Evolutionary conservation across 2,797 vertebrate species (phyloP).

Genomic region (Thunnus albacares): DNA sequence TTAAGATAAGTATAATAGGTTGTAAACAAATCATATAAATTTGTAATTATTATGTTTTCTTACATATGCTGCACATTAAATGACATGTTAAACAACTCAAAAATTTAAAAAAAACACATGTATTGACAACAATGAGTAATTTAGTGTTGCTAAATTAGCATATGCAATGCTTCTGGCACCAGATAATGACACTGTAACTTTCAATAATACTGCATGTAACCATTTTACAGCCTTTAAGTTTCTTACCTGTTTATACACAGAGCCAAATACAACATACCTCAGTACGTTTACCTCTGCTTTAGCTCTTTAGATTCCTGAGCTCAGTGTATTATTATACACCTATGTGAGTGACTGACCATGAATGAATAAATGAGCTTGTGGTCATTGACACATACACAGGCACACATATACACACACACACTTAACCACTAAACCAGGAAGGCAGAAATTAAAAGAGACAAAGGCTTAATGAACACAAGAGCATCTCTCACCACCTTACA

Average conservation of each 20-base stretch:
- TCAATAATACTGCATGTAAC: no score
- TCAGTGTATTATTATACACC: no score
- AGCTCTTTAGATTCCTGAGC: no score
- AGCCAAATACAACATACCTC: no score
- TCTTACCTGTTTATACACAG: no score
- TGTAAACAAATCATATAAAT: neutral
- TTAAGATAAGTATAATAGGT: neutral
- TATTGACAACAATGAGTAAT: neutral
- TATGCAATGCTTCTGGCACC: neutral
- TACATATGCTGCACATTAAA: neutral
- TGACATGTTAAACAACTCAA: neutral
- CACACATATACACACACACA: neutral
- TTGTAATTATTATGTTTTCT: neutral
- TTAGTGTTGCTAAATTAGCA: neutral
- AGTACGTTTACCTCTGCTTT: no score
- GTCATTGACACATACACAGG: no score
- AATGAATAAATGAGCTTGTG: no score
- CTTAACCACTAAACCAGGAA: neutral
- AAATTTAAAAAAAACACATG: neutral
- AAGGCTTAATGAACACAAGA: conserved; percentile 5
- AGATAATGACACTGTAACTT: neutral
- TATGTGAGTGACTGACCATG: no score
- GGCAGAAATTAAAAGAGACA: neutral
- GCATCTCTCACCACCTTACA: conserved; percentile 3
- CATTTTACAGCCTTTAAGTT: neutral